These are phyloP conservation scores for Leptinotarsa juncta DNA, from an alignment of 2,888 invertebrate genomes.

Conservation along the genomic window DNA sequence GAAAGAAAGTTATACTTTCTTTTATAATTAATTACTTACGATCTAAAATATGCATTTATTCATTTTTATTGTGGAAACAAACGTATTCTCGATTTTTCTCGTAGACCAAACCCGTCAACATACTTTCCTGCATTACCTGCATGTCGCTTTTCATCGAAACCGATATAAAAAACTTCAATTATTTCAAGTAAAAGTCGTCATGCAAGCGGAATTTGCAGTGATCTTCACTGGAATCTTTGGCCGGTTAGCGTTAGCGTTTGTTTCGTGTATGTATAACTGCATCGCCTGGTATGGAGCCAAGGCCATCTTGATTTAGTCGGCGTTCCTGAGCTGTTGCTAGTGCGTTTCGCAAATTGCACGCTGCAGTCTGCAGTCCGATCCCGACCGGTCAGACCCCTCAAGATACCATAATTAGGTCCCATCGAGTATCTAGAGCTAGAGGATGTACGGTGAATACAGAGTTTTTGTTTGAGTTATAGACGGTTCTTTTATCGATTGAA, in stretches of 20 bases:
- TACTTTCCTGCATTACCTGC: slow-evolving; percentile 23
- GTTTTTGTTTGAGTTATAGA: not conserved
- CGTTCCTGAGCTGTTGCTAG: slow-evolving; percentile 26
- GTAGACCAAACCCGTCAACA: slow-evolving; percentile 22
- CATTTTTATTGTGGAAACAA: too few relatives aligned
- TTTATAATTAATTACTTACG: too few relatives aligned
- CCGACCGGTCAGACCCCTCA: slow-evolving; percentile 26
- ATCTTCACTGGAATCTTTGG: slow-evolving; percentile 32
- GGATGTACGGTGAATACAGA: not conserved
- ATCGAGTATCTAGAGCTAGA: slow-evolving; percentile 5
- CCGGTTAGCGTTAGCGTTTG: slow-evolving; percentile 22
- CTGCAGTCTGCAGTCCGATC: slow-evolving; percentile 30
- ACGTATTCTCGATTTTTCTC: slow-evolving; percentile 10
- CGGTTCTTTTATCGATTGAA: too few relatives aligned
- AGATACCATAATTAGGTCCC: slow-evolving; percentile 28
- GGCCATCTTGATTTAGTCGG: slow-evolving; percentile 58
- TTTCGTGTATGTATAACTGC: slow-evolving; percentile 50
- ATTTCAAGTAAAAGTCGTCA: slow-evolving; percentile 40
- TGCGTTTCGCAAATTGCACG: slow-evolving; percentile 36
- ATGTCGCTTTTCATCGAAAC: slow-evolving; percentile 23
- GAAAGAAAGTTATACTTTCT: too few relatives aligned
- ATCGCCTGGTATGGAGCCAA: slow-evolving; percentile 56
- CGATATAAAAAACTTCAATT: slow-evolving; percentile 34
- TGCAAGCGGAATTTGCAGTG: slow-evolving; percentile 37
- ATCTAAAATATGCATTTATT: too few relatives aligned